These are phyloP conservation scores for Drosophila athabasca DNA, from an alignment of 1,140 invertebrate species.

Conservation along the genomic window DNA sequence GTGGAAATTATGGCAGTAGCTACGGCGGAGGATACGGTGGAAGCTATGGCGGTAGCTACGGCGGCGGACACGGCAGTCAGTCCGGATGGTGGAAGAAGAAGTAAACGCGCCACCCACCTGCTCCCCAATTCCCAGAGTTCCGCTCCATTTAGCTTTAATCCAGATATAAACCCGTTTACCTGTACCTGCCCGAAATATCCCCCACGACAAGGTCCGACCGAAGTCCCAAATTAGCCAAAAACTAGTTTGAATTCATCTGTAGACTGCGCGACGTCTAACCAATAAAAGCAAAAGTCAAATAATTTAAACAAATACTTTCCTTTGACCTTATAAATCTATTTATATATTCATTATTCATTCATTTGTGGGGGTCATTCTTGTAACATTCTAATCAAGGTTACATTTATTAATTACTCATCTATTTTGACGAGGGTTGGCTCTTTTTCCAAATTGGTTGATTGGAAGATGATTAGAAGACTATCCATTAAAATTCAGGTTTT, in stretches of 20 bases:
- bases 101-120: conserved; percentile 14
- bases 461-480: too few relatives aligned
- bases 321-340: background rate
- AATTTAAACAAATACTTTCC: conserved; percentile 23
- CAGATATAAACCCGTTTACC: conserved; percentile 49
- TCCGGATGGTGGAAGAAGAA: conserved; percentile 68
- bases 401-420: too few relatives aligned
- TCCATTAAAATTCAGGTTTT: too few relatives aligned
- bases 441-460: too few relatives aligned
- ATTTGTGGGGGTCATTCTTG: too few relatives aligned
- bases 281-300: conserved; percentile 36
- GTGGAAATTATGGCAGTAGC: conserved; percentile 37
- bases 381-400: too few relatives aligned
- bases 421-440: too few relatives aligned
- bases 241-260: conserved; percentile 35
- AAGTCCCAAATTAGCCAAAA: conserved; percentile 7
- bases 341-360: background rate
- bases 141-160: conserved; percentile 22
- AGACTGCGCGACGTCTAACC: conserved; percentile 19
- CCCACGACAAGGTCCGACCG: background rate
- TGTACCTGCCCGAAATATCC: conserved; percentile 38
- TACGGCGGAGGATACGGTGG: conserved; percentile 36
- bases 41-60: conserved; percentile 33
- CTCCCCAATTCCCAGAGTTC: background rate
- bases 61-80: conserved; percentile 47